These are phyloP conservation scores for Stomorhina lunata DNA, from an alignment of 2,888 invertebrate genomes.

Conservation along the genomic window DNA sequence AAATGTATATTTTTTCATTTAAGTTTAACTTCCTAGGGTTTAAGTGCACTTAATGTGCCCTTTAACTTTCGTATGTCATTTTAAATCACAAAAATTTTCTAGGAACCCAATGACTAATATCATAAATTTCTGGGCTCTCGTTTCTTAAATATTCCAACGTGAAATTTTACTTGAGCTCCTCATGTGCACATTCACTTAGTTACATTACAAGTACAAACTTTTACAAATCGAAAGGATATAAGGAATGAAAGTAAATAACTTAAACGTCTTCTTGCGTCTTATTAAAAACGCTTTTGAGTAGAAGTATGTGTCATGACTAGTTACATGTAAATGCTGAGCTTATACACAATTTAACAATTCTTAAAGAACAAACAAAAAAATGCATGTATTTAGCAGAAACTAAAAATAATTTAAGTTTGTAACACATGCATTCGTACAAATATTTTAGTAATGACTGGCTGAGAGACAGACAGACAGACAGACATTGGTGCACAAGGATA, in stretches of 20 bases:
- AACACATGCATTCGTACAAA: slow-evolving; percentile 1
- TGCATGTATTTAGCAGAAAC: not conserved
- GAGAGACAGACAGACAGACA: slow-evolving; percentile 15
- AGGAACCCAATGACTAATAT: not conserved
- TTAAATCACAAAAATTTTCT: slow-evolving; percentile 27
- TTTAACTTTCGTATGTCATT: not conserved
- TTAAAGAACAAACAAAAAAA: not conserved
- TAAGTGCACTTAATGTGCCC: slow-evolving; percentile 7
- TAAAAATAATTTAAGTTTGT: not conserved
- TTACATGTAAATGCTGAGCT: slow-evolving; percentile 23
- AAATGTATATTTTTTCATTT: not conserved
- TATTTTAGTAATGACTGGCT: slow-evolving; percentile 18
- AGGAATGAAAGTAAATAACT: slow-evolving; percentile 56
- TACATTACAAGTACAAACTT: too few species aligned
- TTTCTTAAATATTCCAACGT: slow-evolving; percentile 11
- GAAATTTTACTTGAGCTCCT: slow-evolving; percentile 21
- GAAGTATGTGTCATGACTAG: slow-evolving; percentile 57
- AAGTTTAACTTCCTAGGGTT: not conserved
- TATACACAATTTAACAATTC: too few species aligned
- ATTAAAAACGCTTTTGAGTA: slow-evolving; percentile 53
- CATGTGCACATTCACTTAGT: too few species aligned
- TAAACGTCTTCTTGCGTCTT: slow-evolving; percentile 46
- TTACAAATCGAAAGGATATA: too few species aligned
- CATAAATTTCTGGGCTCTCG: slow-evolving; percentile 47
- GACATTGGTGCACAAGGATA: slow-evolving; percentile 40